Evolutionary conservation across 1,140 invertebrate genomes (phyloP).

Genomic region (Lerema accius): DNA sequence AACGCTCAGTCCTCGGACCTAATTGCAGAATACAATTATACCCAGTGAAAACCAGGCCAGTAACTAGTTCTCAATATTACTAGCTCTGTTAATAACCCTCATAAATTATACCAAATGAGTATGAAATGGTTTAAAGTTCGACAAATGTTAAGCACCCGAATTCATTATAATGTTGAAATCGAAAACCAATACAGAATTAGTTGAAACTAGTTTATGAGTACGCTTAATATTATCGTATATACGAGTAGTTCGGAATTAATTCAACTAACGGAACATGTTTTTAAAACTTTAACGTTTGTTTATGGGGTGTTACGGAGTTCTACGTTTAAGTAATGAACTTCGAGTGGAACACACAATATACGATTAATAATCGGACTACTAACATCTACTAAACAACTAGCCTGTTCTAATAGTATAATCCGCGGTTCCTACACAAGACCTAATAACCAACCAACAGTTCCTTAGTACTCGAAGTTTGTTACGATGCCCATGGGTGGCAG

Average conservation of each 20-base stretch:
- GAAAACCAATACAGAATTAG: background rate
- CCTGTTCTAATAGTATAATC: no score
- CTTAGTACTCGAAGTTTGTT: no score
- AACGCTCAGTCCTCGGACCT: background rate
- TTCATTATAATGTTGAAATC: background rate
- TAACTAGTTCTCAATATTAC: background rate
- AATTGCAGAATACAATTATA: background rate
- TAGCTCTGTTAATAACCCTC: background rate
- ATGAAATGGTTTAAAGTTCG: background rate
- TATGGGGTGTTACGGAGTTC: no score
- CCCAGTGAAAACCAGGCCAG: background rate
- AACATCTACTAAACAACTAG: no score
- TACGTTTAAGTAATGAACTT: no score
- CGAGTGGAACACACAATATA: no score
- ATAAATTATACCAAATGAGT: background rate
- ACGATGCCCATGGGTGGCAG: no score
- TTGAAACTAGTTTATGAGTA: background rate
- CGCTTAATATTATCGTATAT: background rate
- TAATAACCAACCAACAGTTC: no score
- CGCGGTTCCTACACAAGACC: no score
- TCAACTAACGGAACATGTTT: background rate
- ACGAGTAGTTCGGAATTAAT: background rate
- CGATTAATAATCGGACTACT: no score
- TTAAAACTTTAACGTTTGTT: background rate
- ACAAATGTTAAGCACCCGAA: background rate